Evolutionary conservation across 2,797 vertebrate species (phyloP).

Genomic region (Dipus sagitta): DNA sequence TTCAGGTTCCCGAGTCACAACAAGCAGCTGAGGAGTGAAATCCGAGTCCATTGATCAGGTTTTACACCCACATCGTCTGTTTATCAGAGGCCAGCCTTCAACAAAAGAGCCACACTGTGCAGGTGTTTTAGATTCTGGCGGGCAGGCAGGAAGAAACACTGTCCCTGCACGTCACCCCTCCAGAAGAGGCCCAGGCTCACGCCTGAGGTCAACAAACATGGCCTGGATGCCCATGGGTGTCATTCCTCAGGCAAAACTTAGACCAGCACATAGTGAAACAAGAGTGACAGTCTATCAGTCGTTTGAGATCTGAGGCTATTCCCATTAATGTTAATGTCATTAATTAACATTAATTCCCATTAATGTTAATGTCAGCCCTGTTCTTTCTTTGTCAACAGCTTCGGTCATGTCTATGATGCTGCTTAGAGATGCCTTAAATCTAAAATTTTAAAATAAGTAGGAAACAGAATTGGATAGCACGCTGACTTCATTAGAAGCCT

Average conservation of each 20-base stretch:
- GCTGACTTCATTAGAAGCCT: slow-evolving; percentile 24
- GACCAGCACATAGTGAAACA: not conserved
- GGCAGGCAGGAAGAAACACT: not conserved
- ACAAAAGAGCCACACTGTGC: not conserved
- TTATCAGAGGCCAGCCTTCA: slow-evolving; percentile 31
- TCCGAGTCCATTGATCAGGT: not conserved
- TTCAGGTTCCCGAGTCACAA: not conserved
- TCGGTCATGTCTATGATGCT: not conserved
- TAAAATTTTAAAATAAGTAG: not conserved
- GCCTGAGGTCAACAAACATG: not conserved
- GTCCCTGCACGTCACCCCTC: not conserved
- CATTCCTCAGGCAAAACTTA: not conserved
- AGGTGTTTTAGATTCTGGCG: not conserved
- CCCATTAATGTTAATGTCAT: too few relatives aligned
- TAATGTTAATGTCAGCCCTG: not conserved
- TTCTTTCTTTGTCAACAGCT: slow-evolving; percentile 26
- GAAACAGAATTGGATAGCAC: slow-evolving; percentile 27
- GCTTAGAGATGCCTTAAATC: not conserved
- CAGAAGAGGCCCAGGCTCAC: not conserved
- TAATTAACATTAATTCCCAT: too few relatives aligned
- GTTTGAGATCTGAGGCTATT: not conserved
- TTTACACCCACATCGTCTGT: slow-evolving; percentile 1
- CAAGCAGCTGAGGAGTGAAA: not conserved
- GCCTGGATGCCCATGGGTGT: not conserved
- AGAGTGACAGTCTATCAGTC: not conserved